A percentile compares a stretch with the other conserved stretches of the same genome.
Evolutionary conservation across 1,140 invertebrate genomes (phyloP).

Genomic region (Mesaphorura yosii): DNA sequence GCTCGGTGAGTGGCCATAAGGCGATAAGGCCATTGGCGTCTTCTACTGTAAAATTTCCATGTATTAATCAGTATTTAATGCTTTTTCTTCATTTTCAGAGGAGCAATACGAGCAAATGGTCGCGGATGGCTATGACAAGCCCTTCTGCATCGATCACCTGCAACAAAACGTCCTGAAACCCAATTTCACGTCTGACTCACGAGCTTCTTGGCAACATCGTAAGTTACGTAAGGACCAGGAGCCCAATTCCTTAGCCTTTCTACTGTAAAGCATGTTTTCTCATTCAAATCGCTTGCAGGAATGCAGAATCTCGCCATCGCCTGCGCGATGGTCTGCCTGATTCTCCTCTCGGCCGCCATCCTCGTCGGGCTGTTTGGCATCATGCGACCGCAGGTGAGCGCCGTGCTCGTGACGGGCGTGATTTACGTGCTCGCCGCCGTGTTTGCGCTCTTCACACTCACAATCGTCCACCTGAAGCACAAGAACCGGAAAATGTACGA

Average conservation of each 20-base stretch:
- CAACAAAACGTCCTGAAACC: conserved; percentile 12
- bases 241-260: no score
- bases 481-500: conserved; percentile 47
- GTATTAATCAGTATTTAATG: no score
- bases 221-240: conserved; percentile 14
- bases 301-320: conserved; percentile 89
- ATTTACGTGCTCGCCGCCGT: conserved; percentile 80
- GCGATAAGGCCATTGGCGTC: no score
- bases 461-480: conserved; percentile 79
- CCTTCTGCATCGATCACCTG: conserved; percentile 26
- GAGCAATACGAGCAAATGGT: conserved; percentile 20
- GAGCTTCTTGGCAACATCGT: conserved; percentile 29
- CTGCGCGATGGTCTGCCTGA: conserved; percentile 75
- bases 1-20: conserved; percentile 22
- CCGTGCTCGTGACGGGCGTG: conserved; percentile 76
- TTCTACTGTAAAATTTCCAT: no score
- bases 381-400: conserved; percentile 69
- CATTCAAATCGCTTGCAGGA: conserved; percentile 57
- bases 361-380: conserved; percentile 72
- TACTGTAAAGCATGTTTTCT: no score
- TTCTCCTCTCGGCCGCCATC: conserved; percentile 67
- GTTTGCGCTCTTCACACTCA: conserved; percentile 74
- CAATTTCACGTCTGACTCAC: conserved; percentile 13
- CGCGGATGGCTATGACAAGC: conserved; percentile 20
- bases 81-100: conserved; percentile 18